Base-by-base conservation (phyloP, 2,113 vertebrate genomes). In the Gavia stellata region DNA sequence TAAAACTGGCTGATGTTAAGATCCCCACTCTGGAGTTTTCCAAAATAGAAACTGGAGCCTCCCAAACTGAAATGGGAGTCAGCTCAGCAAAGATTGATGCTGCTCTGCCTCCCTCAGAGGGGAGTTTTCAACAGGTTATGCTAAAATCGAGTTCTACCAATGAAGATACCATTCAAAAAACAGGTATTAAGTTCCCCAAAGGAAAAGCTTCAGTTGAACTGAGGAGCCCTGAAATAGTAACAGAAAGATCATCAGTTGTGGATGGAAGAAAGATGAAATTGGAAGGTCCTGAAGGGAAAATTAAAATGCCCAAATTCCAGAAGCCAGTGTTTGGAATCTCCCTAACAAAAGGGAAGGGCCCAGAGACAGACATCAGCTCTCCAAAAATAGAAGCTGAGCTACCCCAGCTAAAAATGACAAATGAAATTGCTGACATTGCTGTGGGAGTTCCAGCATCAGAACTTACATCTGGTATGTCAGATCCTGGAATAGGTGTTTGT, bases 251-350 rank as follows among this genome's bases (percentile, higher is more conserved):
- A 55, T 78, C 81, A 81, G 19, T 26, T 80, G 50, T 68, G 40
- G 96, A 88, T 63, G 82, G n/a, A 95, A 95, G 47, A 88, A 95
- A 93, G 66, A 36, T 80, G 19, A 94, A 95, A 52, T 16, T 62
- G 4, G 97, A 96, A 96, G 67, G 63, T 77, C 33, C 67, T 61
- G 97, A 97, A 61, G 92, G 88, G 24, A 96, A 96, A 61, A 87
- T 92, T 49, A 97, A 94, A 89, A 74, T 96, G 45, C 94, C 88
- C 36, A 97, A 86, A 94, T 90, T 96, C 49, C 90, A 98, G 83
- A 97, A 96, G 68, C 72, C 93, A 31, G 95, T 93, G 33, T 97
- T 97, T 94, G 96, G 93, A 80, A 88, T 97, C 77, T 87, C 97
- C 42, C 21, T 88, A 59, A 81, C 81, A 49, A 97, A 97, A 94